Percentiles rank a stretch among this genome's conserved stretches.
phyloP scores from a whole-genome alignment of 1,140 invertebrate genomes.

The Drosophila kikkawai region DNA sequence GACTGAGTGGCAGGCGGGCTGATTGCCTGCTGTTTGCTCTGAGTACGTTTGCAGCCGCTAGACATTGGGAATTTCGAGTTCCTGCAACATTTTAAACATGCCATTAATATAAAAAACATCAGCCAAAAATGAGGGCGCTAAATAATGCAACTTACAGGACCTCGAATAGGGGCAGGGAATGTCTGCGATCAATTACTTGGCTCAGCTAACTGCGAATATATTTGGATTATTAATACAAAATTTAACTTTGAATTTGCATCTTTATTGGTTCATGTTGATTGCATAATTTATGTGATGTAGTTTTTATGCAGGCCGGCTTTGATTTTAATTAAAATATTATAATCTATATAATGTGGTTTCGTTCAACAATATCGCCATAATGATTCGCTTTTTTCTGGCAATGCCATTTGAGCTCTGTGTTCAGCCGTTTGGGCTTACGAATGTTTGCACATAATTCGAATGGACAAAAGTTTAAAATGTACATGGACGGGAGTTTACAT shows the following conservation, averaged over 20 bases:
- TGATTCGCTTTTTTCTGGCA: conserved; percentile 11
- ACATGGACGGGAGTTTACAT: conserved; percentile 49
- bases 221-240: conserved; percentile 39
- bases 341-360: conserved; percentile 72
- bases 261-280: conserved; percentile 55
- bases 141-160: conserved; percentile 57
- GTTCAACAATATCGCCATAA: conserved; percentile 53
- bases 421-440: conserved; percentile 29
- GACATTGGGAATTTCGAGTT: conserved; percentile 33
- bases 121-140: conserved; percentile 38
- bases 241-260: conserved; percentile 51
- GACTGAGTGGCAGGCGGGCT: conserved; percentile 36
- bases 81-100: conserved; percentile 69
- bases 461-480: conserved; percentile 65
- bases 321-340: conserved; percentile 63
- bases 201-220: conserved; percentile 6
- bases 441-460: conserved; percentile 69
- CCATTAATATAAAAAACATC: conserved; percentile 73
- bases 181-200: conserved; percentile 15
- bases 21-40: conserved; percentile 55
- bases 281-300: conserved; percentile 36
- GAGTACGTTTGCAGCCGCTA: conserved; percentile 28
- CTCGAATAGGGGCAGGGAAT: conserved; percentile 2
- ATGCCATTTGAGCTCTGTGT: conserved; percentile 13
- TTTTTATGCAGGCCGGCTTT: conserved; percentile 31